Evolutionary conservation across 2,797 vertebrate species (phyloP), one percentile per base, ranked within the genome.

Genomic region (Cynodonichthys magdalenae): DNA sequence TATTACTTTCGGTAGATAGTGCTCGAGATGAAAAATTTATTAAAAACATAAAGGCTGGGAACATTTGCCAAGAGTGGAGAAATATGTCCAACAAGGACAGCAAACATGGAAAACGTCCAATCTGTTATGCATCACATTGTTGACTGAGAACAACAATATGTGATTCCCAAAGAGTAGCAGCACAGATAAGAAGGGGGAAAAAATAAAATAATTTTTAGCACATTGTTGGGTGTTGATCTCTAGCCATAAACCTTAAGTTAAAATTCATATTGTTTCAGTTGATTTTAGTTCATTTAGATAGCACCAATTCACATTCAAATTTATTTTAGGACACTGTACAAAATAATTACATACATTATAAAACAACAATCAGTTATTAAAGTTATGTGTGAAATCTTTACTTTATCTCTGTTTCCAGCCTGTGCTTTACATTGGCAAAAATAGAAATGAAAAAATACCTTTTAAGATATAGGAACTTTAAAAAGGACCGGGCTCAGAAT

Each of bases 1-100:
- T 63, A 54, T 63, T 39, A 51, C 50, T 50, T 73, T 82, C 71
- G 66, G 66, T 28, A 71, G 60, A 78, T 73, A 69, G 77, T 61
- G 47, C 24, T 53, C 0, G 2, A 58, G 70, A 66, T 73, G 53
- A 66, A 44, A 71, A 76, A 64, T 75, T 28, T 72, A 67, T 81
- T 66, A 49, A 27, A 55, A 69, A 59, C 20, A 64, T 48, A 57
- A 77, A 63, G 34, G 63, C 53, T 72, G 71, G 27, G 48, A 75
- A 42, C 66, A 47, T 69, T 71, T 68, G 50, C 63, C n/a, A 36
- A 47, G 52, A 59, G 53, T 47, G 7, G 45, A 45, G 36, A 67
- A 31, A 69, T 52, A 4, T 57, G 55, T 59, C 19, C 55, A 53
- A n/a, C 39, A 20, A 75, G 45, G 36, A 46, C 15, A 49, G 46